Base-by-base conservation (phyloP, 2,888 invertebrate species). In the Eucera pruinosa region DNA sequence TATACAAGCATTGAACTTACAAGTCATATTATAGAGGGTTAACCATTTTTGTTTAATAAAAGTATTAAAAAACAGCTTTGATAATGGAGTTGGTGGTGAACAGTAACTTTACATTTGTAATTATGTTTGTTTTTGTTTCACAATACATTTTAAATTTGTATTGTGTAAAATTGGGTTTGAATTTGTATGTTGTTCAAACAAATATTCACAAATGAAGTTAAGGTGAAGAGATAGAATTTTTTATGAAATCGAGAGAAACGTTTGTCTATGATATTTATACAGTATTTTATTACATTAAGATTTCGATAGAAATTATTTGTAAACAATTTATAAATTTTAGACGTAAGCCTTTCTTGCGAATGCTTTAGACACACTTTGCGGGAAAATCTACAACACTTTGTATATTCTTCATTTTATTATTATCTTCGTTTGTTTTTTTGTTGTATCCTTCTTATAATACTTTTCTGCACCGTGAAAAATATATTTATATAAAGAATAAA, bases 311-410 rank as follows among this genome's bases (percentile, higher is more conserved):
- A 54, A 33, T n/a, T n/a, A 20, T 54, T 33, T 25, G 3, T 3
- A 20, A 5, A 23, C 23, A 64, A 43, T 54, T 27, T 64, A 27
- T 18, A 52, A 5, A 41, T 30, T 64, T 64, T 27, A 6, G 6
- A 23, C 20, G 7, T 20, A 33, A 45, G 9, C 20, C 15, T 30
- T 20, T 20, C 15, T 36, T 5, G 36, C 13, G 33, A 33, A 13
- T 33, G 27, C 11, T 11, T 20, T 25, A 13, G 15, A 27, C 18
- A 27, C 18, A 18, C 25, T 50, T 5, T 7, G 36, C 25, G 36
- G 39, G 27, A 52, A 39, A 64, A 52, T 39, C 64, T 52, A 41
- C 0, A 7, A 9, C 9, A 52, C 23, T 43, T 41, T 20, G 9
- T 30, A n/a, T 30, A 52, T 27, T n/a, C 15, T n/a, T 30, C 20